Evolutionary conservation across 2,797 vertebrate genomes (phyloP).

Genomic region (Danio albolineatus): DNA sequence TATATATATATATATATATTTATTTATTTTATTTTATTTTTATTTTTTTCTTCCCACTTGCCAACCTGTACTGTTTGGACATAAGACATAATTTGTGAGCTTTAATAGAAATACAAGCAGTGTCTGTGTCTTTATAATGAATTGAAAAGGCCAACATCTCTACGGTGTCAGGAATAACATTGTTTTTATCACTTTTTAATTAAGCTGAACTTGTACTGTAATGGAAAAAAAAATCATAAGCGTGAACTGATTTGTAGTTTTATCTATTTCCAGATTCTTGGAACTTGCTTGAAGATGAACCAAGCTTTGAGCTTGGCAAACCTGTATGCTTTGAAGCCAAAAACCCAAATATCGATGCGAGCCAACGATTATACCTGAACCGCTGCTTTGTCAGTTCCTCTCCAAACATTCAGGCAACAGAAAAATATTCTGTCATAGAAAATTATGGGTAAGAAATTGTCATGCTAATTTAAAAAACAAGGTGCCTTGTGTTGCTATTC

Average conservation of each 20-base stretch:
- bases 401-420: conserved; percentile 34
- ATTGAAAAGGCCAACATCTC: too few relatives aligned
- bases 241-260: background rate
- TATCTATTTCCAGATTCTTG: conserved; percentile 62
- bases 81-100: too few relatives aligned
- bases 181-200: background rate
- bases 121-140: too few relatives aligned
- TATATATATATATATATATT: too few relatives aligned
- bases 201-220: too few relatives aligned
- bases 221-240: background rate
- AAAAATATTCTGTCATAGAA: conserved; percentile 66
- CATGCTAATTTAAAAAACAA: background rate
- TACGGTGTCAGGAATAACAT: too few relatives aligned
- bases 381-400: conserved; percentile 70
- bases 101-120: too few relatives aligned
- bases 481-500: background rate
- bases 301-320: conserved; percentile 64
- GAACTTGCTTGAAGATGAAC: conserved; percentile 28
- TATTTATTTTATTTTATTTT: too few relatives aligned
- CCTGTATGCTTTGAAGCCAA: conserved; percentile 72
- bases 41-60: too few relatives aligned
- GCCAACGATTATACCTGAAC: conserved; percentile 66
- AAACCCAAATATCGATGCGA: accelerated
- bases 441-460: conserved; percentile 70
- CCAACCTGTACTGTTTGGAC: background rate